Evolutionary conservation across 2,797 vertebrate genomes (phyloP).

Genomic region (Decapterus maruadsi): DNA sequence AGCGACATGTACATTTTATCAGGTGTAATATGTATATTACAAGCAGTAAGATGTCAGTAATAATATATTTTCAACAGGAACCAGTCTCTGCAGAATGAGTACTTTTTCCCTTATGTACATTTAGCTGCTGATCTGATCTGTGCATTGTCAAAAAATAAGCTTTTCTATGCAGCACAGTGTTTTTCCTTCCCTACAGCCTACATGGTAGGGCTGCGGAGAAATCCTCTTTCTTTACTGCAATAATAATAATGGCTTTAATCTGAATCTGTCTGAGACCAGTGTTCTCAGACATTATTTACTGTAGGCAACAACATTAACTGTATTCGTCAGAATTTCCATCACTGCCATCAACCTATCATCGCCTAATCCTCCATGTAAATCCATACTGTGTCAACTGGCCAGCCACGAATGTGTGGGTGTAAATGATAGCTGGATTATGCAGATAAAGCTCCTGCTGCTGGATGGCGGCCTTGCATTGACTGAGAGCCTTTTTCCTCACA

Average conservation of each 20-base stretch:
- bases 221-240: neutral
- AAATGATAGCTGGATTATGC: constrained; percentile 74
- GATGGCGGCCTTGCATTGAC: constrained; percentile 44
- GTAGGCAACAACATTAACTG: neutral
- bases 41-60: too few relatives aligned
- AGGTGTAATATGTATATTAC: too few relatives aligned
- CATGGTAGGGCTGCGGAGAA: neutral
- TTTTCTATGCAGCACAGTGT: too few relatives aligned
- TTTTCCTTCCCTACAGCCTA: too few relatives aligned
- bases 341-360: constrained; percentile 54
- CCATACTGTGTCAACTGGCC: constrained; percentile 54
- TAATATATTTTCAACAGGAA: too few relatives aligned
- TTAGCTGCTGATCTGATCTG: too few relatives aligned
- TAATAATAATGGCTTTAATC: constrained; percentile 1
- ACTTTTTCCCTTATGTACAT: too few relatives aligned
- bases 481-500: constrained; percentile 43
- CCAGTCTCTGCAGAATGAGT: neutral
- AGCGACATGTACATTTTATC: too few relatives aligned
- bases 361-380: constrained; percentile 70
- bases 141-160: too few relatives aligned
- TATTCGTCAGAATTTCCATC: constrained; percentile 37
- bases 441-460: constrained; percentile 65
- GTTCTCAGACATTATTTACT: too few relatives aligned
- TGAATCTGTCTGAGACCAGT: neutral
- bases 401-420: constrained; percentile 66